A percentile compares a stretch with the other conserved stretches of the same genome.
Evolutionary conservation across 2,113 vertebrate genomes (phyloP).

Genomic region (Pipa parva): DNA sequence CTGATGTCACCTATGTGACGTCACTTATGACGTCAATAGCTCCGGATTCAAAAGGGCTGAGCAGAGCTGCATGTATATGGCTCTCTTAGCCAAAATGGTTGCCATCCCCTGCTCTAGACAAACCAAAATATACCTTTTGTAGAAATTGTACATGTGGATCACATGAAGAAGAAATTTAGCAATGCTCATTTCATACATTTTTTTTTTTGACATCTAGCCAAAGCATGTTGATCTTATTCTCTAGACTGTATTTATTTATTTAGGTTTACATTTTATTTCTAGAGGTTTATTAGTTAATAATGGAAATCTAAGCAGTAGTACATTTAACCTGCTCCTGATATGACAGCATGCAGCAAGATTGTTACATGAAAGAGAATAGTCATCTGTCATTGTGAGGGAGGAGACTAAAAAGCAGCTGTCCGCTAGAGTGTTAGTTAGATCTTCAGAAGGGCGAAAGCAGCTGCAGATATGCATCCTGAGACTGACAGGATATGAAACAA

Average conservation of each 20-base stretch:
- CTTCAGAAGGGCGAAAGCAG: constrained; percentile 12
- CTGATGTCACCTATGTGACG: too few species aligned
- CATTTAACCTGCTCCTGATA: background rate
- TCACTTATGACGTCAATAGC: too few species aligned
- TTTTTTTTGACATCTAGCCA: background rate
- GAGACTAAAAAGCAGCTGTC: constrained; percentile 29
- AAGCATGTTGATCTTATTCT: background rate
- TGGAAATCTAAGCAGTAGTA: background rate
- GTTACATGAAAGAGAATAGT: constrained; percentile 35
- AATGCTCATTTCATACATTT: too few species aligned
- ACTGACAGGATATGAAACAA: constrained; percentile 5
- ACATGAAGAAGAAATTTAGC: too few species aligned
- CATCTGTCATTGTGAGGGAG: constrained; percentile 26
- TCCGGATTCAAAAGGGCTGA: too few species aligned
- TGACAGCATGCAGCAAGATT: constrained; percentile 18
- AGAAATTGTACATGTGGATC: too few species aligned
- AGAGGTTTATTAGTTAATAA: constrained; percentile 1
- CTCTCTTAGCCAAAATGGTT: too few species aligned
- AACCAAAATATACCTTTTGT: too few species aligned
- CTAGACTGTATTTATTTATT: too few species aligned
- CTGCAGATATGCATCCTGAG: constrained; percentile 26
- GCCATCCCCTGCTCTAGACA: too few species aligned
- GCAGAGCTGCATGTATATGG: too few species aligned
- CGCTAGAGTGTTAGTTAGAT: constrained; percentile 20
- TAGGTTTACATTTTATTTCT: background rate